Evolutionary conservation across 2,888 invertebrate genomes (phyloP).

Genomic region (Atrina japonica): DNA sequence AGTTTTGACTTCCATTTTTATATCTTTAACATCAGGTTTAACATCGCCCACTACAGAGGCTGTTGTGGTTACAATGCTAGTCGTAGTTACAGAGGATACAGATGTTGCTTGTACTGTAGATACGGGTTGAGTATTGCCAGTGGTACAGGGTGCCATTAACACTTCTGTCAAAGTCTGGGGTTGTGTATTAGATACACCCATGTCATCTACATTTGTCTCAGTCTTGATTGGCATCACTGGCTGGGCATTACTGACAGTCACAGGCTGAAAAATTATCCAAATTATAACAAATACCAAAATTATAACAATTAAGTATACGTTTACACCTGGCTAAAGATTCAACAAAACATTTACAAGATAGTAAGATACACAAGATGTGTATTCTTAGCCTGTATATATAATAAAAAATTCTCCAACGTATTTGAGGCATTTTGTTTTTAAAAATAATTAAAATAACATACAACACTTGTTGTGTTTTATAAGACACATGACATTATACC

Average conservation of each 20-base stretch:
- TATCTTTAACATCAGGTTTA: conserved; percentile 60
- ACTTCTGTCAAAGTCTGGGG: conserved; percentile 63
- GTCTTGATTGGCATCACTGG: conserved; percentile 28
- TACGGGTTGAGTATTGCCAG: conserved; percentile 48
- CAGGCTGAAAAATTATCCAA: conserved; percentile 19
- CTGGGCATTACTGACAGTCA: conserved; percentile 15
- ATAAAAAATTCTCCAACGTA: too few relatives aligned
- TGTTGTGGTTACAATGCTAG: conserved; percentile 57
- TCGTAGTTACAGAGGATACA: conserved; percentile 50
- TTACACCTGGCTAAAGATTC: too few relatives aligned
- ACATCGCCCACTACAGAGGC: conserved; percentile 70
- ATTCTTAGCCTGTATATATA: too few relatives aligned
- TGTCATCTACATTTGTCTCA: conserved; percentile 30
- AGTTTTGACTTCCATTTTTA: conserved; percentile 61
- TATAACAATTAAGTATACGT: too few relatives aligned
- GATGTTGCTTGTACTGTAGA: conserved; percentile 30
- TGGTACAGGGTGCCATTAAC: conserved; percentile 56
- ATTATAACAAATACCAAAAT: background rate
- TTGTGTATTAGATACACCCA: conserved; percentile 40
- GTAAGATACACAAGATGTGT: too few relatives aligned
- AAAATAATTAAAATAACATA: too few relatives aligned
- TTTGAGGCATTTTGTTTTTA: too few relatives aligned
- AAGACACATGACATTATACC: conserved; percentile 21
- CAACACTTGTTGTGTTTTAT: too few relatives aligned
- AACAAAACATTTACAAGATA: too few relatives aligned